Evolutionary conservation across 2,113 vertebrate species (phyloP), one percentile per base, ranked within the genome.

Genomic region (Alethe diademata): DNA sequence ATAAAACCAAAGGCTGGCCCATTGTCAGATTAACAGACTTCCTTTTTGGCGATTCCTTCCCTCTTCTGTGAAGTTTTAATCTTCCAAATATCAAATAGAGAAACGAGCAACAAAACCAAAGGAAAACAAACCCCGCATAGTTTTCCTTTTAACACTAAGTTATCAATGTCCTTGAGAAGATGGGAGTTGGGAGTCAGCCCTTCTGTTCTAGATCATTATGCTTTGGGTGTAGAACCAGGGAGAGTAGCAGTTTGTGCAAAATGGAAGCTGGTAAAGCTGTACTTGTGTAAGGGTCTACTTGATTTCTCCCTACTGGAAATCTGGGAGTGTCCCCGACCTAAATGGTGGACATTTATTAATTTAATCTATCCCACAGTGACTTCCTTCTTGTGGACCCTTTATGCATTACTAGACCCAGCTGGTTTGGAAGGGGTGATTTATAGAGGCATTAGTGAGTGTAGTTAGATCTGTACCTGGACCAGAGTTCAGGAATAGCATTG

Each of bases 11-110:
- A 88, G 48, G 40, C 12, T 86, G 71, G 42, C 47, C 60, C 20
- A 1, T 50, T 91, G 81, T 76, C 81, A 86, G 85, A 58, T 61
- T 69, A 86, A 67, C 64, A 86, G 67, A 71, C 69, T 95, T 92
- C 83, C 88, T 92, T 57, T 90, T 74, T 4, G 12, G 50, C 14
- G 24, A 92, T 88, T 92, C 47, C 56, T 90, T 88, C 78, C 71
- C 36, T 95, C 73, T 56, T 86, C 64, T 86, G 38, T 93, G 79
- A 86, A 86, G 64, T 62, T 88, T 45, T 93, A 83, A 86, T 90
- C 67, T 88, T 70, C 67, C 86, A 47, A 89, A 62, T 94, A 76
- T 28, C 58, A 88, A 62, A 62, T 50, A n/a, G 51, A 83, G 67
- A 93, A 88, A 53, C 5, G 72, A 75, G 42, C 26, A 53, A 73